These are phyloP conservation scores for Eilema depressum DNA, from an alignment of 2,888 invertebrate genomes.

Conservation along the genomic window DNA sequence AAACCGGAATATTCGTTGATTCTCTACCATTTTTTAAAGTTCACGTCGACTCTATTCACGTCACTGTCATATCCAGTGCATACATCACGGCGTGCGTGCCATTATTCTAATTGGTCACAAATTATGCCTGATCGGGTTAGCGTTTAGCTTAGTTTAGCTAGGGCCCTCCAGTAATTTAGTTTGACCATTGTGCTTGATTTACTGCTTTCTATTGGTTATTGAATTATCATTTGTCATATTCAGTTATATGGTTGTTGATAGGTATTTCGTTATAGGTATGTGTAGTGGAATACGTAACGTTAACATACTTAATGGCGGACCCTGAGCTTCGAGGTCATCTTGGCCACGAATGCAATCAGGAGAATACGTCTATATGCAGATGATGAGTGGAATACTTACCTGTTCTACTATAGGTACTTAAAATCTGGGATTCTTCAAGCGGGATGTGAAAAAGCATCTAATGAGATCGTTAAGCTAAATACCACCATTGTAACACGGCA, in stretches of 20 bases:
- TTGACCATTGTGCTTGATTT: constrained; percentile 70
- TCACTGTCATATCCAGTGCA: constrained; percentile 71
- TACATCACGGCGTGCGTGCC: constrained; percentile 82
- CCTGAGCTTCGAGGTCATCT: too few species aligned
- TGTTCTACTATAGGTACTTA: too few species aligned
- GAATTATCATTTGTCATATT: constrained; percentile 35
- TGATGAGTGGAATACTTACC: too few species aligned
- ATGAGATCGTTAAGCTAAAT: too few species aligned
- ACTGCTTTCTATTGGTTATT: constrained; percentile 64
- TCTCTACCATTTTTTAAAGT: not conserved
- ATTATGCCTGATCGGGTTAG: constrained; percentile 87
- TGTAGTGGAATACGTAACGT: too few species aligned
- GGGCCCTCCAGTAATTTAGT: constrained; percentile 72
- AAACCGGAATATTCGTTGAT: not conserved
- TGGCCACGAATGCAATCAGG: too few species aligned
- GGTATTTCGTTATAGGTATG: not conserved
- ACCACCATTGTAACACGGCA: too few species aligned
- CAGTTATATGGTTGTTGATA: not conserved
- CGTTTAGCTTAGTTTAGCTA: constrained; percentile 80
- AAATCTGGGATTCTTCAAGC: too few species aligned
- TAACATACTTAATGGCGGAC: too few species aligned
- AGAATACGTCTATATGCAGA: too few species aligned
- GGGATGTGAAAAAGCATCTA: too few species aligned
- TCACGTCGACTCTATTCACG: constrained; percentile 52
- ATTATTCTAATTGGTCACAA: constrained; percentile 88